Percentiles rank a stretch among this genome's conserved stretches.
Conservation (phyloP, 2,797 vertebrate species). For the Myotis vivesi region DNA sequence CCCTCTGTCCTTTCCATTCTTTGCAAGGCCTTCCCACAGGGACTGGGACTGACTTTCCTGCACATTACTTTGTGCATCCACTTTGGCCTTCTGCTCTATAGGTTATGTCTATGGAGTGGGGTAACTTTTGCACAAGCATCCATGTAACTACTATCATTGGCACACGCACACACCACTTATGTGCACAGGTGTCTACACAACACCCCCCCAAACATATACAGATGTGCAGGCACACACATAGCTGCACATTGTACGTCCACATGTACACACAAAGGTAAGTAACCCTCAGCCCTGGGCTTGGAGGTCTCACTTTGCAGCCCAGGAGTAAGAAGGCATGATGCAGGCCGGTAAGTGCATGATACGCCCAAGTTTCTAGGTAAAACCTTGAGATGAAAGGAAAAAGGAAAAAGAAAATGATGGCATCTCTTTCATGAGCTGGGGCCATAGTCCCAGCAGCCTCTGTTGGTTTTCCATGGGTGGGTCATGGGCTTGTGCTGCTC, state of each 20-base stretch:
- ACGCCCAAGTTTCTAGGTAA: not conserved
- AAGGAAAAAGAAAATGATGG: not conserved
- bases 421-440: not conserved
- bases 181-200: not conserved
- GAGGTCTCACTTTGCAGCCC: not conserved
- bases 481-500: not conserved
- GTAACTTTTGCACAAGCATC: not conserved
- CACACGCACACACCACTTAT: accelerated
- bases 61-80: not conserved
- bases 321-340: not conserved
- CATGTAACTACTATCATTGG: too few species aligned
- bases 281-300: not conserved
- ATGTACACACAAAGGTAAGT: not conserved
- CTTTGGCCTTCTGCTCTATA: not conserved
- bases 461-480: not conserved
- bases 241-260: not conserved
- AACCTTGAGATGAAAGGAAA: constrained; percentile 2
- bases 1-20: not conserved
- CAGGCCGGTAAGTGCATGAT: not conserved
- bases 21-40: not conserved
- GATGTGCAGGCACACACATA: not conserved
- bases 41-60: not conserved
- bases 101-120: not conserved
- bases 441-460: not conserved
- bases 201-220: not conserved